These are phyloP conservation scores for Engraulis encrasicolus DNA, from an alignment of 2,113 vertebrate species.

Conservation along the genomic window DNA sequence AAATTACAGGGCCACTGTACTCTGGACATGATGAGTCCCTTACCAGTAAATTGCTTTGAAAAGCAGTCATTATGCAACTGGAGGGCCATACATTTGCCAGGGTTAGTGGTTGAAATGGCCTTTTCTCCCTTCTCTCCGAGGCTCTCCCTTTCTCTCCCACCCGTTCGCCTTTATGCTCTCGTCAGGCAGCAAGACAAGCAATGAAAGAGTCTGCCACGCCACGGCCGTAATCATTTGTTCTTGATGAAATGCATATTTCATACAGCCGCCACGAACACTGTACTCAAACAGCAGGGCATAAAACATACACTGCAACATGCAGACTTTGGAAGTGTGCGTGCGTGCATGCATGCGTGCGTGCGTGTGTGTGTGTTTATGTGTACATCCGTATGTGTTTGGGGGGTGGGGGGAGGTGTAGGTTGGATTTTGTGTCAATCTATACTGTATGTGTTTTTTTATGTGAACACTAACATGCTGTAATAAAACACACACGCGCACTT, in stretches of 20 bases:
- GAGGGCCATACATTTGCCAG: slow-evolving; percentile 31
- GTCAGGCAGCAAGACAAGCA: slow-evolving; percentile 18
- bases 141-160: too few relatives aligned
- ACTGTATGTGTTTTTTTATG: too few relatives aligned
- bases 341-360: not conserved
- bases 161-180: not conserved
- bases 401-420: too few relatives aligned
- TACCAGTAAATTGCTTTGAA: slow-evolving; percentile 57
- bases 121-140: too few relatives aligned
- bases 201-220: slow-evolving; percentile 20
- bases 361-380: too few relatives aligned
- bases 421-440: too few relatives aligned
- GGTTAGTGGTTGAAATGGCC: slow-evolving; percentile 29
- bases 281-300: not conserved
- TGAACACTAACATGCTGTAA: too few relatives aligned
- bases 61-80: slow-evolving; percentile 48
- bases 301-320: not conserved
- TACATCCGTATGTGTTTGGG: too few relatives aligned
- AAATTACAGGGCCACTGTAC: slow-evolving; percentile 56
- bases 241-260: slow-evolving; percentile 44
- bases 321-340: not conserved
- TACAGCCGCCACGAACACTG: slow-evolving; percentile 19
- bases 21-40: slow-evolving; percentile 49
- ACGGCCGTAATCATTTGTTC: slow-evolving; percentile 43
- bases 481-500: too few relatives aligned